These are phyloP conservation scores for Bradypus variegatus DNA, from an alignment of 2,797 vertebrate species.

Conservation along the genomic window DNA sequence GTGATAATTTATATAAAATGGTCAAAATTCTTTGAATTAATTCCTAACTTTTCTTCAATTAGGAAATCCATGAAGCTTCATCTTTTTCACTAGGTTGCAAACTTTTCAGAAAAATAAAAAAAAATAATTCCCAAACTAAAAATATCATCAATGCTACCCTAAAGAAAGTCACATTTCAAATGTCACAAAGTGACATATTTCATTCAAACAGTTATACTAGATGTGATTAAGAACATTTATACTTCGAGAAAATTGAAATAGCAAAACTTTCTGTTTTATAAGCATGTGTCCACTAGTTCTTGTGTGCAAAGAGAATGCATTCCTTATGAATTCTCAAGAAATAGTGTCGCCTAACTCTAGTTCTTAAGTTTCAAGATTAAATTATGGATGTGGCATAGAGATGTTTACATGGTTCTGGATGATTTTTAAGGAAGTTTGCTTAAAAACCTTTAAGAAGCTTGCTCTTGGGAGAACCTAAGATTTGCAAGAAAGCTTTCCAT, in stretches of 20 bases:
- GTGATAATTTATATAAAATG: neutral
- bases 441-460: neutral
- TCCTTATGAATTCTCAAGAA: neutral
- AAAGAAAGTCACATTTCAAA: neutral
- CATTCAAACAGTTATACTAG: neutral
- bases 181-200: neutral
- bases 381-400: neutral
- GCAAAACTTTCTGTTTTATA: neutral
- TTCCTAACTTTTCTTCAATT: neutral
- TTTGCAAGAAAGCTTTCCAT: neutral
- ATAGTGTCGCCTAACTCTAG: neutral
- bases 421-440: neutral
- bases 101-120: slow-evolving; percentile 33
- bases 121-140: neutral
- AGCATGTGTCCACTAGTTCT: neutral
- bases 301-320: neutral
- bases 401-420: neutral
- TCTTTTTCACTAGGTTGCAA: neutral
- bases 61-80: neutral
- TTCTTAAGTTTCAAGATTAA: neutral
- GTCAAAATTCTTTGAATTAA: neutral
- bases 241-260: neutral
- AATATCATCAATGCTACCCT: neutral
- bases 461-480: neutral
- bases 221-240: neutral